Evolutionary conservation across 2,888 invertebrate genomes (phyloP).

Genomic region (Chromoteleia sp.): DNA sequence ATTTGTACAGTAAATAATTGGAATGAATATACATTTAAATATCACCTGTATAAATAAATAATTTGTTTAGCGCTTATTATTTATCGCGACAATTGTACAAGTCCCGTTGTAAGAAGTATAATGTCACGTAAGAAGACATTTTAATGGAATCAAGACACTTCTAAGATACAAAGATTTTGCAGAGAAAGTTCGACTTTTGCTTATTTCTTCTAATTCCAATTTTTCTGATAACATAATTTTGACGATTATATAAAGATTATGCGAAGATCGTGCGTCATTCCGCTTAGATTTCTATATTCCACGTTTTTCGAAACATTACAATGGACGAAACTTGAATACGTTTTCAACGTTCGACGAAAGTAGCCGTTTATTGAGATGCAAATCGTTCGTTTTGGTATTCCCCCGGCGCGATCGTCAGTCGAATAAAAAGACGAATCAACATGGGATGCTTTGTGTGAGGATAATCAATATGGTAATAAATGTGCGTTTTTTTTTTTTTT

Average conservation of each 20-base stretch:
- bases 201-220: not conserved
- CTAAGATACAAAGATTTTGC: no score
- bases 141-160: no score
- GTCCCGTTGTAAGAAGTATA: no score
- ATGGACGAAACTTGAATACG: constrained; percentile 38
- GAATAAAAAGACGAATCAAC: constrained; percentile 46
- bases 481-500: constrained; percentile 49
- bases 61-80: no score
- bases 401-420: constrained; percentile 28
- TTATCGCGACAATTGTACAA: no score
- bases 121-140: no score
- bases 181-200: no score
- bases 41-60: no score
- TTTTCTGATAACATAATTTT: constrained; percentile 4
- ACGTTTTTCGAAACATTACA: constrained; percentile 39
- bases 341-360: constrained; percentile 39
- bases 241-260: constrained; percentile 15
- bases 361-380: constrained; percentile 47
- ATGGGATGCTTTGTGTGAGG: constrained; percentile 42
- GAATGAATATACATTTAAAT: no score
- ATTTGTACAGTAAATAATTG: no score
- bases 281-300: constrained; percentile 31
- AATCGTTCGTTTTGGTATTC: constrained; percentile 51
- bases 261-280: constrained; percentile 18
- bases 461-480: constrained; percentile 60